Evolutionary conservation across 2,797 vertebrate genomes (phyloP).

Genomic region (Eulemur rubriventer): DNA sequence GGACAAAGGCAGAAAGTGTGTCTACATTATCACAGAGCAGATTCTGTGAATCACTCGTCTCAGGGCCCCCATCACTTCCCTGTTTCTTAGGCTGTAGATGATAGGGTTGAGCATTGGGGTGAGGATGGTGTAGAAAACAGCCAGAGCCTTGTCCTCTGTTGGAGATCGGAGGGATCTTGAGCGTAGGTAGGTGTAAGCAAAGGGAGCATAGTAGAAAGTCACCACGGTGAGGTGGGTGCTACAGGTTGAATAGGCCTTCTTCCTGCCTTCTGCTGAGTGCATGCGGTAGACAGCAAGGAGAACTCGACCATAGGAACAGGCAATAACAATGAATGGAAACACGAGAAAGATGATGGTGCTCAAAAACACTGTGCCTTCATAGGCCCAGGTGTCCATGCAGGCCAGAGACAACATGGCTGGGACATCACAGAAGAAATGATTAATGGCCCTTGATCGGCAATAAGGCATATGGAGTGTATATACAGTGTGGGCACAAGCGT

Average conservation of each 20-base stretch:
- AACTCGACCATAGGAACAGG: neutral
- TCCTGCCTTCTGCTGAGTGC: neutral
- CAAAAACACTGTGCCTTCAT: neutral
- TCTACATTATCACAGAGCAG: neutral
- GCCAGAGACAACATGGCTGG: neutral
- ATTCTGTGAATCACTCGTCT: neutral
- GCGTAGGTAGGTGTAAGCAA: neutral
- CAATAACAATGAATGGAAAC: neutral
- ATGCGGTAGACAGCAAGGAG: neutral
- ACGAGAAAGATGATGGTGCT: neutral
- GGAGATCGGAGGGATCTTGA: neutral
- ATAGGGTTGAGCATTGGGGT: neutral
- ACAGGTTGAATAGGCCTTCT: neutral
- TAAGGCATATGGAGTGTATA: neutral
- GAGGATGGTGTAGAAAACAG: neutral
- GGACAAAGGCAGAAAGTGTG: neutral
- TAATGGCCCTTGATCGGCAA: neutral
- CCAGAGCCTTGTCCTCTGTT: neutral
- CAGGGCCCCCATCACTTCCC: neutral
- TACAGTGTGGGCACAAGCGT: neutral
- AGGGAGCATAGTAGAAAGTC: neutral
- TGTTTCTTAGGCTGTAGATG: neutral
- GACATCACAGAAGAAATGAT: constrained; percentile 1
- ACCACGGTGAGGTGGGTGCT: constrained; percentile 8
- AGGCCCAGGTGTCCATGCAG: neutral